Evolutionary conservation across 1,140 invertebrate species (phyloP), one percentile per base, ranked within the genome.

Genomic region (Drosophila simulans): DNA sequence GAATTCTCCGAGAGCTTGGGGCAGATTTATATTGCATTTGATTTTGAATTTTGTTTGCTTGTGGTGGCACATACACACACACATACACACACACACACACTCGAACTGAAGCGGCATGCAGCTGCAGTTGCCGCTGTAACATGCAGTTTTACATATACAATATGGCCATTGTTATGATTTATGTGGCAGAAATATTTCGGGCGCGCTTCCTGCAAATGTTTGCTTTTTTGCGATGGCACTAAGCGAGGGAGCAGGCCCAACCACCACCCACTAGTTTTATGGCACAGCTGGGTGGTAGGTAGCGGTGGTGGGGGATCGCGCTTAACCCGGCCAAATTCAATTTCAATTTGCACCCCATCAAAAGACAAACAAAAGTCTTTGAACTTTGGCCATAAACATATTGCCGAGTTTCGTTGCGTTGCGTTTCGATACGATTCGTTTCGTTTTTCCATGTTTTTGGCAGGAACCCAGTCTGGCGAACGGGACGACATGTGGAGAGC

Each of bases 331-430:
- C 51, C 51, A 69, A 80, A 86, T 80, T 88, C 83, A 83, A 88
- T 83, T 88, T 88, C 84, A 88, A 89, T 88, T 88, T 89, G 84
- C 83, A 89, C 83, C 83, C 80, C 83, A 80, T 83, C 76, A 89
- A 83, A 83, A 84, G 75, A 72, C 75, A 89, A 88, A 89, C 84
- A 83, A 83, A 77, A 88, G 84, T 89, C 83, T 88, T 88, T 88
- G 84, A 88, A 88, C 84, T 88, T 66, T 89, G 66, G 63, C 71
- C 80, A 89, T 88, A 83, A 88, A 80, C 83, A 89, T 89, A 89
- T 83, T 72, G 56, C 56, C 15, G 37, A 22, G 5, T 5, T 31
- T n/a, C 22, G 3, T 27, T 53, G 8, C 31, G 31, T 8, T 31
- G 8, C 31, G 31, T 10, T 31, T 31, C 7, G 7, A 8, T 10